phyloP scores from a whole-genome alignment of 1,140 invertebrate species.

The Sminthurides bifidus region DNA sequence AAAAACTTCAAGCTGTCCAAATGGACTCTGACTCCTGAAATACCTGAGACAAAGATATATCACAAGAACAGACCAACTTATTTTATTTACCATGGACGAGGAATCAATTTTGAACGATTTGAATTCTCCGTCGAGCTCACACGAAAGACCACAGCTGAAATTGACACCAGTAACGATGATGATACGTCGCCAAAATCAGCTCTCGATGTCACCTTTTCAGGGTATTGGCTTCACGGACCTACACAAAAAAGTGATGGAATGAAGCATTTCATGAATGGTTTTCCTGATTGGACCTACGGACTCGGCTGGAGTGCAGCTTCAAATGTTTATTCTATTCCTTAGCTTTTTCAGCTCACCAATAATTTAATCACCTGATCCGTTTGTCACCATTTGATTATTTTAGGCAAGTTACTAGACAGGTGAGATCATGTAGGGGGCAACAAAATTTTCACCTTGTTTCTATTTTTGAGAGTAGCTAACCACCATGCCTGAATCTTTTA shows the following conservation, averaged over 20 bases:
- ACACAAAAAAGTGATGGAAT: constrained; percentile 32
- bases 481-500: no score
- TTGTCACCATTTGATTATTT: no score
- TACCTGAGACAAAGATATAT: constrained; percentile 32
- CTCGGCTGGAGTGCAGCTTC: constrained; percentile 28
- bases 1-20: constrained; percentile 32
- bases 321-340: constrained; percentile 11
- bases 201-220: constrained; percentile 36
- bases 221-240: constrained; percentile 37
- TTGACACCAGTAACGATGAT: background rate
- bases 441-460: no score
- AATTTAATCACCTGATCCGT: no score
- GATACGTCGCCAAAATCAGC: background rate
- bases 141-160: background rate
- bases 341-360: background rate
- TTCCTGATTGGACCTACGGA: constrained; percentile 32
- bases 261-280: constrained; percentile 22
- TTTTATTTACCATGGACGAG: constrained; percentile 35
- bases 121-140: constrained; percentile 32
- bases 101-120: constrained; percentile 30
- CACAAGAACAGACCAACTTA: constrained; percentile 33
- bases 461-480: no score
- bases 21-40: constrained; percentile 37
- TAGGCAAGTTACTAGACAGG: no score
- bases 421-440: no score